phyloP scores from a whole-genome alignment of 2,113 vertebrate species.

The Rhinoderma darwinii region DNA sequence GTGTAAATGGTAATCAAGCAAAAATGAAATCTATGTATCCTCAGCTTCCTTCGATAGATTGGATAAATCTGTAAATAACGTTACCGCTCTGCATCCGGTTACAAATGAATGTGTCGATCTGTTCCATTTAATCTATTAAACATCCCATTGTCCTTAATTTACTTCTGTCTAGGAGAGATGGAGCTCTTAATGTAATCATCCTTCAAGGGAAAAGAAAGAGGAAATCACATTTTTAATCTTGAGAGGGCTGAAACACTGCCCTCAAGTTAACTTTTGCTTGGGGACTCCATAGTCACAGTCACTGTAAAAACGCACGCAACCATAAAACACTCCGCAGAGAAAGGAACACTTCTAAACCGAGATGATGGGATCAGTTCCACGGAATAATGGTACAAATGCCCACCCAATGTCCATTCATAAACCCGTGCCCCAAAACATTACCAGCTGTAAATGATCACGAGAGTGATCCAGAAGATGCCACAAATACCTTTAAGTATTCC shows the following conservation, averaged over 20 bases:
- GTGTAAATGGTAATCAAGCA: not conserved
- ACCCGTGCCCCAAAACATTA: not conserved
- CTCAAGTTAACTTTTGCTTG: constrained; percentile 26
- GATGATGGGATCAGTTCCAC: not conserved
- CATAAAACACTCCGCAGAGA: not conserved
- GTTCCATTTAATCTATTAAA: constrained; percentile 51
- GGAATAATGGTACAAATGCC: not conserved
- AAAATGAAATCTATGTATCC: not conserved
- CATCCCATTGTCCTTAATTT: constrained; percentile 55
- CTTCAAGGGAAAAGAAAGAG: constrained; percentile 51
- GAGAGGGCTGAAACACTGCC: constrained; percentile 28
- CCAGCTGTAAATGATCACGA: not conserved
- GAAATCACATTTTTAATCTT: constrained; percentile 50
- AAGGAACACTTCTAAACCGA: constrained; percentile 3
- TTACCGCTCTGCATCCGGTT: constrained; percentile 28
- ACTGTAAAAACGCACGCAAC: constrained; percentile 23
- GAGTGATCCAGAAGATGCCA: not conserved
- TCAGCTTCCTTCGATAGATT: not conserved
- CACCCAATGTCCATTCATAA: not conserved
- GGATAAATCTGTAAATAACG: constrained; percentile 6
- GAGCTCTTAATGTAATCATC: constrained; percentile 53
- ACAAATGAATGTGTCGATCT: constrained; percentile 39
- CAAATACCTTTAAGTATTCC: not conserved
- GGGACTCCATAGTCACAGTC: not conserved
- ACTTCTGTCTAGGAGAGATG: constrained; percentile 46